A percentile compares a stretch with the other conserved stretches of the same genome.
Evolutionary conservation across 1,140 invertebrate species (phyloP).

Genomic region (Caenorhabditis inopinata): DNA sequence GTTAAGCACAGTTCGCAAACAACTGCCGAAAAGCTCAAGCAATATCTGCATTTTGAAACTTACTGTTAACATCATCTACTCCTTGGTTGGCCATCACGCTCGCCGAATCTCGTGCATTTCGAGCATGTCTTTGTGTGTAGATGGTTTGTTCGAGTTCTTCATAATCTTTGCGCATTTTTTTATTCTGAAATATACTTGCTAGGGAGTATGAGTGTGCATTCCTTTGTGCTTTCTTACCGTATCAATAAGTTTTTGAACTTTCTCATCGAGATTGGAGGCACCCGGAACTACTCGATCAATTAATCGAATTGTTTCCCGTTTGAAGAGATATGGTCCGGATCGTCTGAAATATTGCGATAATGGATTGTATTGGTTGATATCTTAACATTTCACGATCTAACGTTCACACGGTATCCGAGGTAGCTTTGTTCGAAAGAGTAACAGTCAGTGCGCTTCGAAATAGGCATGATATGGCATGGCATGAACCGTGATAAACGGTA

Average conservation of each 20-base stretch:
- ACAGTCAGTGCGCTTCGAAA: no score
- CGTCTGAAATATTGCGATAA: conserved; percentile 44
- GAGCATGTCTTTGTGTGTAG: conserved; percentile 50
- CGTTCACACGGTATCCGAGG: no score
- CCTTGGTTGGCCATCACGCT: conserved; percentile 25
- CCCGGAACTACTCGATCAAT: conserved; percentile 65
- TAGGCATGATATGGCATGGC: no score
- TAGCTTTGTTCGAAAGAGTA: no score
- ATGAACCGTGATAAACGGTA: no score
- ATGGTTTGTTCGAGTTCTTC: conserved; percentile 63
- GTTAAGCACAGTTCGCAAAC: no score
- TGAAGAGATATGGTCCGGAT: conserved; percentile 59
- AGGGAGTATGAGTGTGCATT: no score
- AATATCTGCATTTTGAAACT: no score
- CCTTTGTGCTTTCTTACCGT: conserved; percentile 55
- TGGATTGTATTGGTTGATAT: no score
- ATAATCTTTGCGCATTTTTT: conserved; percentile 63
- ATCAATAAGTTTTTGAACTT: conserved; percentile 61
- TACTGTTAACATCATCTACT: conserved; percentile 55
- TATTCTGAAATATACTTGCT: conserved; percentile 64
- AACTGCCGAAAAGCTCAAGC: no score
- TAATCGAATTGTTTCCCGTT: conserved; percentile 56
- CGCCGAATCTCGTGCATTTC: conserved; percentile 22
- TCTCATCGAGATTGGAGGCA: conserved; percentile 58
- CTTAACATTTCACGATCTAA: no score